Evolutionary conservation across 2,888 invertebrate genomes (phyloP), one percentile per base, ranked within the genome.

Genomic region (Resseliella maxima): DNA sequence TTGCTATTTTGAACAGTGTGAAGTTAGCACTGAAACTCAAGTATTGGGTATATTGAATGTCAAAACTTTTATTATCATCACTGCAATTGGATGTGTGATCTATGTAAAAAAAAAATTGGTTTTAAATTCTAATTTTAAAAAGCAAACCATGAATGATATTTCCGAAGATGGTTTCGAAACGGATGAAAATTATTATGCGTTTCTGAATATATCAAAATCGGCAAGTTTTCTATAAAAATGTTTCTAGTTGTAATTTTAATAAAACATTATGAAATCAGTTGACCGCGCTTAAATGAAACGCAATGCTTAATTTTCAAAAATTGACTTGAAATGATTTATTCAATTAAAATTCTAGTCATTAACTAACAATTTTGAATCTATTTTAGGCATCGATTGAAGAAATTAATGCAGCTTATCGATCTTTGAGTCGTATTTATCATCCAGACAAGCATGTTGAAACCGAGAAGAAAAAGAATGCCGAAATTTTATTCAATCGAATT

Each of bases 401-500:
- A 91, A 98, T 99, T 88, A 97, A 94, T 89, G 95, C 95, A 92
- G 96, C 99, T 0, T 99, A 98, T 90, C 94, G 98, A 87, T 94
- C 96, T 86, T 94, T 98, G 86, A 98, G 98, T 88, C 94, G 95
- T 88, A 94, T 98, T 89, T 99, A 98, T 90, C 99, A 99, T 91
- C 99, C 99, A 0, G 99, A 99, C 90, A 98, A 99, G 91, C 99
- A 99, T 91, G 92, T 94, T 21, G 96, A 98, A 89, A 94, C 95
- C 0, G 93, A 92, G 0, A 94, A 94, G 88, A 97, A 98, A 90
- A 94, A 94, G 89, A 96, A 97, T 92, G 99, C 99, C 0, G 98
- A 98, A 91, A 92, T 95, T 87, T 93, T 99, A 89, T 99, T 99
- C 90, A 97, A 96, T 90, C 96, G 97, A 90, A 95, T 96, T 0